Percentiles rank a stretch among this genome's conserved stretches.
phyloP scores from a whole-genome alignment of 2,113 vertebrate species.

The Stomatorhinus ivindoensis region DNA sequence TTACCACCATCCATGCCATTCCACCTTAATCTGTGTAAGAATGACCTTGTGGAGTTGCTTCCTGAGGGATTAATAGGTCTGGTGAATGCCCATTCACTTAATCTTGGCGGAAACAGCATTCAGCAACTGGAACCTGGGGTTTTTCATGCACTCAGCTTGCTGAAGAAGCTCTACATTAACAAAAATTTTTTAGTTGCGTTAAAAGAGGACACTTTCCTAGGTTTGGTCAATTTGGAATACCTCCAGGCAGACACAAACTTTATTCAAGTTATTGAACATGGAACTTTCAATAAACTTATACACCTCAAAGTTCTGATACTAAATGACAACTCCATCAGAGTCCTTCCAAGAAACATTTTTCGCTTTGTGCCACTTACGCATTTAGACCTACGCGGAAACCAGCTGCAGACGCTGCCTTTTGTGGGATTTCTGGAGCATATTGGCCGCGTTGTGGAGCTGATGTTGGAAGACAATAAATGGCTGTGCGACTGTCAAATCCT shows the following conservation, averaged over 20 bases:
- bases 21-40: conserved; percentile 87
- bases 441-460: conserved; percentile 89
- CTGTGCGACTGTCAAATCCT: conserved; percentile 86
- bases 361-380: conserved; percentile 95
- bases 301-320: conserved; percentile 95
- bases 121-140: conserved; percentile 87
- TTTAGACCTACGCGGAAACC: conserved; percentile 91
- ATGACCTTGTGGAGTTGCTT: conserved; percentile 73
- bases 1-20: conserved; percentile 77
- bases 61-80: conserved; percentile 79
- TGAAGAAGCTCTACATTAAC: conserved; percentile 95
- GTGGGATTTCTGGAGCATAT: conserved; percentile 94
- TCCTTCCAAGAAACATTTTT: conserved; percentile 87
- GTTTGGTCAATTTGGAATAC: conserved; percentile 90
- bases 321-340: conserved; percentile 89
- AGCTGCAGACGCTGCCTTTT: conserved; percentile 83
- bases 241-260: conserved; percentile 97
- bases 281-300: conserved; percentile 93
- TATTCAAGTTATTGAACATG: conserved; percentile 87
- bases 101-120: conserved; percentile 93
- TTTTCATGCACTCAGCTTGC: conserved; percentile 76
- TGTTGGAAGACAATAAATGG: conserved; percentile 91
- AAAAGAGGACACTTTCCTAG: conserved; percentile 88
- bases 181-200: conserved; percentile 91
- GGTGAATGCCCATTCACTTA: conserved; percentile 76